Evolutionary conservation across 2,797 vertebrate species (phyloP), one percentile per base, ranked within the genome.

Genomic region (Anisognathus igniventris): DNA sequence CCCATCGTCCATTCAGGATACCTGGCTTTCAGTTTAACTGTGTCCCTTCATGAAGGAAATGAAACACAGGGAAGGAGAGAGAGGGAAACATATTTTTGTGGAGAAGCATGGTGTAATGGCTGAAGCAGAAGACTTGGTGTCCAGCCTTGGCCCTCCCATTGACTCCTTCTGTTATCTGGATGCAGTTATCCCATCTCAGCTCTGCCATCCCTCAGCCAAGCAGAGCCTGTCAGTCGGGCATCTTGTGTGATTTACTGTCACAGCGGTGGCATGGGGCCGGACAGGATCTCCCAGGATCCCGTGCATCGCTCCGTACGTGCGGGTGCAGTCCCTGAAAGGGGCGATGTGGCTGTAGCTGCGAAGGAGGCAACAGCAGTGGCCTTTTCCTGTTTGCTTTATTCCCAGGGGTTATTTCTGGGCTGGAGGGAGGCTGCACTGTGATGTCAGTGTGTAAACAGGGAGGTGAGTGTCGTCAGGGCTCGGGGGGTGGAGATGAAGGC

Each of bases 391-490:
- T 97, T 97, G 96, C 94, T 90, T 97, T 95, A 89, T 96, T 94
- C 93, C 82, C 58, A 33, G 88, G 86, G 96, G 94, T 95, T 97
- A 93, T 97, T 97, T 94, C 96, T 91, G 91, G 76, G 88, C 89
- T 65, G 51, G 90, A 93, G 92, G 81, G 95, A 96, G 94, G 75
- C 86, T 88, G 62, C 61, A 27, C 92, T 9, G 79, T 98, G 97
- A 98, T 97, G 97, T 98, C 97, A 98, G 97, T 98, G 90, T 97
- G 95, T 97, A 98, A 98, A 98, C 97, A 98, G 87, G 94, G 96
- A 96, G 95, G 86, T 96, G 90, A 96, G 96, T 86, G 95, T 37
- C 75, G 92, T 96, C 92, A 93, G 94, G 79, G 62, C 80, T 73
- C 45, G 9, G 84, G 72, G 82, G 94, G 93, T 92, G 94, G 90